Evolutionary conservation across 2,797 vertebrate species (phyloP).

Genomic region (Brachyalestes nurse): DNA sequence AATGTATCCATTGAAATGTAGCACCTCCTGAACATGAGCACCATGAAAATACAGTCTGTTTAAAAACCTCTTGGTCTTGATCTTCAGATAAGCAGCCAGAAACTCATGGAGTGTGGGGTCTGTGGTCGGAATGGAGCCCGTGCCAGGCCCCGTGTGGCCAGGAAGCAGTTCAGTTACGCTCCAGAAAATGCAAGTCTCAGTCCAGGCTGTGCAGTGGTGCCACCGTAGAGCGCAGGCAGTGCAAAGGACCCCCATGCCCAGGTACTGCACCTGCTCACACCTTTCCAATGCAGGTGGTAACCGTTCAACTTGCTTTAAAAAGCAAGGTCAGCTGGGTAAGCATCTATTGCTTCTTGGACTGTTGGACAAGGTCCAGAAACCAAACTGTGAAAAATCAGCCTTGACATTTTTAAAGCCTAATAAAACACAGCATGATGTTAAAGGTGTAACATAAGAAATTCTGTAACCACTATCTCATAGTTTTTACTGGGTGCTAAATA

Average conservation of each 20-base stretch:
- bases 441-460: background rate
- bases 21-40: no score
- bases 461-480: background rate
- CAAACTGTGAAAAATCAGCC: background rate
- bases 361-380: background rate
- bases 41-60: no score
- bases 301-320: no score
- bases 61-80: background rate
- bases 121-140: slow-evolving; percentile 90
- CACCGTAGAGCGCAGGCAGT: slow-evolving; percentile 84
- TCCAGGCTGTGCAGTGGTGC: slow-evolving; percentile 80
- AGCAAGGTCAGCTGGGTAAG: background rate
- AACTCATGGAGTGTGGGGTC: slow-evolving; percentile 79
- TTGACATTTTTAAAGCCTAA: background rate
- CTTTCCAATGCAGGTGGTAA: background rate
- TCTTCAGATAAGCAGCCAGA: slow-evolving; percentile 35
- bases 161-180: slow-evolving; percentile 84
- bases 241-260: slow-evolving; percentile 83
- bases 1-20: background rate
- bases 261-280: slow-evolving; percentile 51
- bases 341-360: background rate
- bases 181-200: slow-evolving; percentile 83
- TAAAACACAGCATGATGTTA: background rate
- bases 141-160: slow-evolving; percentile 88
- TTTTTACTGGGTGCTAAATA: no score